These are phyloP conservation scores for Erpobdella octoculata DNA, from an alignment of 2,888 invertebrate genomes.

Conservation along the genomic window DNA sequence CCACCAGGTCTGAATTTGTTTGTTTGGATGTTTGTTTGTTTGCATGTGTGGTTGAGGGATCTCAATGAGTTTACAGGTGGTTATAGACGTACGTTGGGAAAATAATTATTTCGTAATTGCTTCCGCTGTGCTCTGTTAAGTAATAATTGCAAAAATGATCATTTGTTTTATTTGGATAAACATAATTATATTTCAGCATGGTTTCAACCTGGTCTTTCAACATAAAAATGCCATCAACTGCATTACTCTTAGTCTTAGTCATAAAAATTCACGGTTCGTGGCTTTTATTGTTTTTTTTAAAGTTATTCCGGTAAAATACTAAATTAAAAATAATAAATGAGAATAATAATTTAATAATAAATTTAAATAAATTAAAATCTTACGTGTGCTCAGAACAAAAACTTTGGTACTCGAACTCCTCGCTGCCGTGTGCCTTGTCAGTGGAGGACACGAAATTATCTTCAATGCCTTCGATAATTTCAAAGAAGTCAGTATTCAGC, in stretches of 20 bases:
- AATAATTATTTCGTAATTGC: too few relatives aligned
- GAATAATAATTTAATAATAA: constrained; percentile 13
- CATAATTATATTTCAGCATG: constrained; percentile 78
- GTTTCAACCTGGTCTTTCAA: constrained; percentile 96
- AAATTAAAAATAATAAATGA: not conserved
- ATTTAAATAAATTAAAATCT: not conserved
- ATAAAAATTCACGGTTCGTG: constrained; percentile 73
- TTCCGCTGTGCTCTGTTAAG: too few relatives aligned
- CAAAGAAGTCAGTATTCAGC: constrained; percentile 62
- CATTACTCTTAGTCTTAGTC: constrained; percentile 89
- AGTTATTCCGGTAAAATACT: not conserved
- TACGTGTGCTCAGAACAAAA: constrained; percentile 66
- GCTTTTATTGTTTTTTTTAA: not conserved
- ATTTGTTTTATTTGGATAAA: too few relatives aligned
- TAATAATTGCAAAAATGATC: not conserved
- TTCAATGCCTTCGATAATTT: constrained; percentile 94
- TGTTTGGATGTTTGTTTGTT: not conserved
- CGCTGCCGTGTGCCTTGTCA: constrained; percentile 94
- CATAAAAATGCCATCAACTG: constrained; percentile 96
- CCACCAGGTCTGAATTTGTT: constrained; percentile 64
- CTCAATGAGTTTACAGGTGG: not conserved
- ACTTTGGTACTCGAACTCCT: constrained; percentile 89
- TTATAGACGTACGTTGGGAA: not conserved
- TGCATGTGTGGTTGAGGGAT: not conserved
- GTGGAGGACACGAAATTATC: constrained; percentile 98